Evolutionary conservation across 2,113 vertebrate species (phyloP), one percentile per base, ranked within the genome.

Genomic region (Sinocyclocheilus grahami): DNA sequence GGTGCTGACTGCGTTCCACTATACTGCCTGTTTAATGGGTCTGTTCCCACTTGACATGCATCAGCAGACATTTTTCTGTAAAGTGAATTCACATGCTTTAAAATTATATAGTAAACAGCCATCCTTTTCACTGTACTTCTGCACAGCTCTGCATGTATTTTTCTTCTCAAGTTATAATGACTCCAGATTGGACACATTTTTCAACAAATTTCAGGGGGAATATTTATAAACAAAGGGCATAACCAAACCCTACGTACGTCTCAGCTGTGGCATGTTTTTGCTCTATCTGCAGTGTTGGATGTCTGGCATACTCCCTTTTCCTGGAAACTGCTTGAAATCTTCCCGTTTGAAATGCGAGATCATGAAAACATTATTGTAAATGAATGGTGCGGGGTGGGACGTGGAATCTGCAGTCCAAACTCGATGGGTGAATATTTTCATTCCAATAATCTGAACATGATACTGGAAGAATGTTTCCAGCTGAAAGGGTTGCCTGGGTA

Each of bases 301-400:
- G 86, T 87, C 86, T 84, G 74, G 76, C 76, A 83, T 72, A 76
- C 75, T 88, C 63, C 85, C 67, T 78, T 86, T 92, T 90, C 90
- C 91, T 89, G 90, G 90, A 91, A 91, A 89, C 71, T 84, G 86
- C 69, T 37, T 39, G 87, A 91, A 81, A 85, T 89, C 87, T 88
- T 93, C 16, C 86, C 88, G 39, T 87, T 90, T 90, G 91, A 93
- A 93, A 94, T 30, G 60, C 87, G 83, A 92, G 91, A 91, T 55
- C 88, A 89, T 85, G 87, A 92, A 94, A 93, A 93, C 91, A 93
- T 92, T 92, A 91, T 92, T 91, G 91, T 90, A 90, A 55, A 92
- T 78, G 90, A 92, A 89, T 87, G 75, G 58, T 87, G 90, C 89
- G 82, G 90, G 90, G 88, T 89, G 89, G 87, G 89, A 83, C 78